Evolutionary conservation across 2,797 vertebrate species (phyloP), one percentile per base, ranked within the genome.

Genomic region (Galago senegalensis): DNA sequence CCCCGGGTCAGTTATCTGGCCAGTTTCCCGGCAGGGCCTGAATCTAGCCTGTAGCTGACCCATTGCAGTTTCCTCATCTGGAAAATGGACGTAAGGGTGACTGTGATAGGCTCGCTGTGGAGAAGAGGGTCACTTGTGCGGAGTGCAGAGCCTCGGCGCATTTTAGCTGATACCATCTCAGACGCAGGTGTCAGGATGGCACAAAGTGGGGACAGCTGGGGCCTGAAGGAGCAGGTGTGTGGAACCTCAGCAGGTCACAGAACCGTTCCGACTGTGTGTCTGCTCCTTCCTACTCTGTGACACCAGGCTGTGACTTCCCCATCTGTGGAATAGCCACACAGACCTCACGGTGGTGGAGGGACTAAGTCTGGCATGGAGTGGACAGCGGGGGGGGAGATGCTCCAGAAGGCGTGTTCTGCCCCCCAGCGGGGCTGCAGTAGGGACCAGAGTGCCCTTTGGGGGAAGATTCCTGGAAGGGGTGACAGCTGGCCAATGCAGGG

Each of bases 81-180:
- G 43, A 17, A 29, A 73, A 13, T 17, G 79, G 88, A 37, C 11
- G 0, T 4, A 7, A 18, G 29, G 40, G 13, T 4, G 75, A 17
- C 67, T 53, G 29, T 1, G 2, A 7, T 1, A 9, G 43, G 67
- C 43, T 4, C 2, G 31, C 0, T 1, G 1, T 1, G 37, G 73
- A 67, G 37, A 12, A 9, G 18, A 40, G 61, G 31, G 7, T 10
- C 40, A 9, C 14, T 77, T 23, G 0, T 3, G 18, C 1, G 1
- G 49, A 61, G 25, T 2, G 0, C 81, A 0, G 76, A 37, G 81
- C 49, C 34, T 4, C 4, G 1, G n/a, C 1, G 14, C 13, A 0
- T 81, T 37, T 67, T 6, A 31, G 53, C 49, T 17, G 77, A 65
- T 14, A 21, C 27, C 7, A 29, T 18, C 34, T 4, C 0, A 2